Percentiles rank a stretch among this genome's conserved stretches.
Evolutionary conservation across 2,113 vertebrate species (phyloP).

Genomic region (Arvicanthis niloticus): DNA sequence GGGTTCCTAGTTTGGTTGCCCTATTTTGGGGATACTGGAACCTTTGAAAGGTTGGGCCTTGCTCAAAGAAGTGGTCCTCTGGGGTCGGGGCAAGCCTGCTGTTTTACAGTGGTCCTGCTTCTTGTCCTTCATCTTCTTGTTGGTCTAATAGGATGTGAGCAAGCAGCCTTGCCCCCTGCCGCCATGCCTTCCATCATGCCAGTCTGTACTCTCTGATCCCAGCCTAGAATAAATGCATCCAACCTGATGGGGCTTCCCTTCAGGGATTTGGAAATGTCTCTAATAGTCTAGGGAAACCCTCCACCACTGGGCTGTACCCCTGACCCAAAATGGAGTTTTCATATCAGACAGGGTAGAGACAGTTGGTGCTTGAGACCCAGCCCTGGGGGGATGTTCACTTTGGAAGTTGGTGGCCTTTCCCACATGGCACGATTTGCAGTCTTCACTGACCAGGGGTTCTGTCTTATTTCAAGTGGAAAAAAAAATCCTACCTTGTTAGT

Average conservation of each 20-base stretch:
- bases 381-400: neutral
- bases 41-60: neutral
- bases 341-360: no score
- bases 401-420: neutral
- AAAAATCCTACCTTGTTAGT: neutral
- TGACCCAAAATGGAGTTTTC: neutral
- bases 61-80: neutral
- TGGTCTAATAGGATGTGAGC: neutral
- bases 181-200: neutral
- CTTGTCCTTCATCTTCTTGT: no score
- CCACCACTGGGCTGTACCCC: neutral
- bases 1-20: neutral
- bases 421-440: neutral
- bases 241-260: neutral
- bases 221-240: neutral
- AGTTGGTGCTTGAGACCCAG: neutral
- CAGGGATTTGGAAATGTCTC: no score
- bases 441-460: neutral
- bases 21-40: neutral
- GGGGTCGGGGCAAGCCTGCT: neutral
- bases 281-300: no score
- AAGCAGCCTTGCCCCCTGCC: neutral
- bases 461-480: neutral
- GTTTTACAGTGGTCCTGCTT: neutral
- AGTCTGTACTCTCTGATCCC: neutral